Evolutionary conservation across 2,113 vertebrate genomes (phyloP).

Genomic region (Erinaceus europaeus): DNA sequence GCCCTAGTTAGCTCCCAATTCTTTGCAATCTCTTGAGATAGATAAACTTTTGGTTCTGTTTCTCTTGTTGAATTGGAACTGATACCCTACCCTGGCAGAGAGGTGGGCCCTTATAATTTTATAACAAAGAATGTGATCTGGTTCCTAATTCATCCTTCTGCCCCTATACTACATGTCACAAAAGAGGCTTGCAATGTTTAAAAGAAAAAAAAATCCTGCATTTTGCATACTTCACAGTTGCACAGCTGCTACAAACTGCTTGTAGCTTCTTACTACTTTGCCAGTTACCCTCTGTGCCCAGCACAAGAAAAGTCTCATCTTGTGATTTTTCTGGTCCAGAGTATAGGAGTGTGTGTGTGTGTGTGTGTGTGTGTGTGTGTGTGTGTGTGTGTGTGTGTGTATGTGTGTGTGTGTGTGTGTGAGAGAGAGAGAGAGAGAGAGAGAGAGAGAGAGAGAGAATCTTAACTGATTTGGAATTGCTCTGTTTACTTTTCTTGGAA

Average conservation of each 20-base stretch:
- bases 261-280: neutral
- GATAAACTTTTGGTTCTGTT: neutral
- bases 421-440: no score
- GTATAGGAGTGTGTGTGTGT: neutral
- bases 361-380: no score
- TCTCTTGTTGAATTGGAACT: neutral
- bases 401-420: no score
- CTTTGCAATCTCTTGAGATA: neutral
- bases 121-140: neutral
- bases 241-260: no score
- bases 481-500: neutral
- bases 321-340: neutral
- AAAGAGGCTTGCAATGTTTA: neutral
- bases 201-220: no score
- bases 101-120: neutral
- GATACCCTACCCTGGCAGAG: neutral
- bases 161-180: neutral
- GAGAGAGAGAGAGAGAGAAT: no score
- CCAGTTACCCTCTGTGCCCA: neutral
- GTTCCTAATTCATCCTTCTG: neutral
- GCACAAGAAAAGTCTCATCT: neutral
- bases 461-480: conserved; percentile 21
- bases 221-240: neutral
- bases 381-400: no score
- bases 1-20: fast-evolving